phyloP scores from a whole-genome alignment of 2,888 invertebrate species.

The Exephanes ischioxanthus region DNA sequence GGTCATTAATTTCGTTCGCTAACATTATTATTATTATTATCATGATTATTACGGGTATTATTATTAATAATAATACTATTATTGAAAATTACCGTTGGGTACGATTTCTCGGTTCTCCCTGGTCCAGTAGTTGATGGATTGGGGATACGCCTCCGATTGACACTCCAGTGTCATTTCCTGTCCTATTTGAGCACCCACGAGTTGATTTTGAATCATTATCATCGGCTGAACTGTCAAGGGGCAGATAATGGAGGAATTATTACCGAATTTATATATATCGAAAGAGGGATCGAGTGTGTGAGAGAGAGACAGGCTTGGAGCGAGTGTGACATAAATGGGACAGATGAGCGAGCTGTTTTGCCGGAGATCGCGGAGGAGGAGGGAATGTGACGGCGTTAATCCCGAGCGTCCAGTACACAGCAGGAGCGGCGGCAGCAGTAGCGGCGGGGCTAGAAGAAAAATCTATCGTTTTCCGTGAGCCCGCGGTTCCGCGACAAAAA shows the following conservation, averaged over 20 bases:
- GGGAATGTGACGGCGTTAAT: constrained; percentile 29
- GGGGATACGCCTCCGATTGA: constrained; percentile 93
- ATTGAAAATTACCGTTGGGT: constrained; percentile 88
- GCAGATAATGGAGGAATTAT: constrained; percentile 30
- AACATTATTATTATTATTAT: neutral
- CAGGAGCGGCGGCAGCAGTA: neutral
- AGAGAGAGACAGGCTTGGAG: neutral
- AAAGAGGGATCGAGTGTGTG: constrained; percentile 21
- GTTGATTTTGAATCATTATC: constrained; percentile 93
- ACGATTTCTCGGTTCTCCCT: constrained; percentile 91
- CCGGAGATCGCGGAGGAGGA: neutral
- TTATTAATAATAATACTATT: neutral
- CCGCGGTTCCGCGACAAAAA: constrained; percentile 36
- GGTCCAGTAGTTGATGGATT: constrained; percentile 95
- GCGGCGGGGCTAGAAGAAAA: constrained; percentile 33
- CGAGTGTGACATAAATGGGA: constrained; percentile 16
- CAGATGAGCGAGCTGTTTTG: constrained; percentile 18
- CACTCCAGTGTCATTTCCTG: constrained; percentile 92
- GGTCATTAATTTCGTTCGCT: neutral
- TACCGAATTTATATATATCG: constrained; percentile 7
- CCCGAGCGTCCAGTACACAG: constrained; percentile 31
- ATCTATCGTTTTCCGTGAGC: constrained; percentile 52
- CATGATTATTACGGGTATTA: neutral
- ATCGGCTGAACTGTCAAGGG: constrained; percentile 91
- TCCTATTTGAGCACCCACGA: constrained; percentile 92